phyloP scores from a whole-genome alignment of 2,797 vertebrate genomes.

The Xenentodon cancila region DNA sequence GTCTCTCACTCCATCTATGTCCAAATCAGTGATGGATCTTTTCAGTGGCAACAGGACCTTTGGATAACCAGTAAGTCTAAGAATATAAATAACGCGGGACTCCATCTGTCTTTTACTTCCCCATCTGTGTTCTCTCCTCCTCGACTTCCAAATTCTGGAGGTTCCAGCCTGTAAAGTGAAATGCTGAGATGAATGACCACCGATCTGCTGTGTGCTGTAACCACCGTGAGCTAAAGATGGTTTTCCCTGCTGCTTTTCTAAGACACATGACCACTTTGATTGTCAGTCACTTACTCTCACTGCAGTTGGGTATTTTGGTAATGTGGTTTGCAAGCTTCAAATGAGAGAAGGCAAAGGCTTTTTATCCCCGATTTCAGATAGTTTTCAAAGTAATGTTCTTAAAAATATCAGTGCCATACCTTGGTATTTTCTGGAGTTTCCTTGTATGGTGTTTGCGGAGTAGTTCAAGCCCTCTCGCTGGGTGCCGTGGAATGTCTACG shows the following conservation, averaged over 20 bases:
- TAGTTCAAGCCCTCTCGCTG: conserved; percentile 67
- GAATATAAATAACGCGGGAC: conserved; percentile 39
- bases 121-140: conserved; percentile 33
- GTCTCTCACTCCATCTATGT: conserved; percentile 50
- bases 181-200: conserved; percentile 44
- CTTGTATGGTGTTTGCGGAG: conserved; percentile 68
- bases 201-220: conserved; percentile 25
- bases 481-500: conserved; percentile 68
- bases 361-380: conserved; percentile 42
- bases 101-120: conserved; percentile 13
- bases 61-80: conserved; percentile 40
- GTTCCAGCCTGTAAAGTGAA: conserved; percentile 47
- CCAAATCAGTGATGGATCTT: conserved; percentile 28
- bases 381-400: conserved; percentile 49
- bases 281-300: conserved; percentile 68
- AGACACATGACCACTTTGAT: conserved; percentile 59
- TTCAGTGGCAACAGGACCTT: conserved; percentile 48
- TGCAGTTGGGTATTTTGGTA: conserved; percentile 66
- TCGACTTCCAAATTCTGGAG: conserved; percentile 35
- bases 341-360: conserved; percentile 38
- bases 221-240: conserved; percentile 40
- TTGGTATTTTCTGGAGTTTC: conserved; percentile 47
- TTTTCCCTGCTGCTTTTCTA: conserved; percentile 61
- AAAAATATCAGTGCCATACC: conserved; percentile 48
- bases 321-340: conserved; percentile 56